Percentiles rank a stretch among this genome's conserved stretches.
phyloP scores from a whole-genome alignment of 2,888 invertebrate genomes.

The Eurytoma adleriae region DNA sequence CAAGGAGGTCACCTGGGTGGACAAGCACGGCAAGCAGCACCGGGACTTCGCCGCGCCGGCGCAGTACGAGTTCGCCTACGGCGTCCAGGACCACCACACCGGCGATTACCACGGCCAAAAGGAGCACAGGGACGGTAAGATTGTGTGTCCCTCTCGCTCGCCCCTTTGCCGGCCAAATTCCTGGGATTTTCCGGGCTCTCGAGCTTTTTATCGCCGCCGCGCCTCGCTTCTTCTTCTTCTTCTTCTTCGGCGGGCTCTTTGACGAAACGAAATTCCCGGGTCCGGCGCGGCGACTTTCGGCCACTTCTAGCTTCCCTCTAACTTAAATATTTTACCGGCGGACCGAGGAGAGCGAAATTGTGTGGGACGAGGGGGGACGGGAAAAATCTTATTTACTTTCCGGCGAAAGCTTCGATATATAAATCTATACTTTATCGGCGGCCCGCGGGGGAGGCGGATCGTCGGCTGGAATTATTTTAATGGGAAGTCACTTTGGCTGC shows the following conservation, averaged over 20 bases:
- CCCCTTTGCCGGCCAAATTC: no score
- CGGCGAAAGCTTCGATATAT: not conserved
- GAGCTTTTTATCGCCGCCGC: not conserved
- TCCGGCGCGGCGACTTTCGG: not conserved
- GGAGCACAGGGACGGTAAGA: conserved; percentile 74
- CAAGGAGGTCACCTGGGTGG: conserved; percentile 68
- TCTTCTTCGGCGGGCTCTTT: not conserved
- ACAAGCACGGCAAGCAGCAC: conserved; percentile 72
- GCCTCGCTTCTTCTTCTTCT: not conserved
- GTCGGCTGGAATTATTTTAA: no score
- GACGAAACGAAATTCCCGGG: not conserved
- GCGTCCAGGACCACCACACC: conserved; percentile 72
- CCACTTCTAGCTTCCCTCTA: not conserved
- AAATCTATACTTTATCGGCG: no score
- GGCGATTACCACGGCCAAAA: conserved; percentile 76
- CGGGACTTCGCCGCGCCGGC: conserved; percentile 74
- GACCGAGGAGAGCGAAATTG: not conserved
- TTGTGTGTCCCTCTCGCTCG: no score
- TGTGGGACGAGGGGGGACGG: not conserved
- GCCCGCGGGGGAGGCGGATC: no score
- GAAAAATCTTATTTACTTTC: not conserved
- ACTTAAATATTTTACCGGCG: not conserved
- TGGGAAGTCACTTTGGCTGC: no score
- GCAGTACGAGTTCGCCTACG: conserved; percentile 72
- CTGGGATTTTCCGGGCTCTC: conserved; percentile 11